Evolutionary conservation across 2,888 invertebrate genomes (phyloP), one percentile per base, ranked within the genome.

Genomic region (Mamestra brassicae): DNA sequence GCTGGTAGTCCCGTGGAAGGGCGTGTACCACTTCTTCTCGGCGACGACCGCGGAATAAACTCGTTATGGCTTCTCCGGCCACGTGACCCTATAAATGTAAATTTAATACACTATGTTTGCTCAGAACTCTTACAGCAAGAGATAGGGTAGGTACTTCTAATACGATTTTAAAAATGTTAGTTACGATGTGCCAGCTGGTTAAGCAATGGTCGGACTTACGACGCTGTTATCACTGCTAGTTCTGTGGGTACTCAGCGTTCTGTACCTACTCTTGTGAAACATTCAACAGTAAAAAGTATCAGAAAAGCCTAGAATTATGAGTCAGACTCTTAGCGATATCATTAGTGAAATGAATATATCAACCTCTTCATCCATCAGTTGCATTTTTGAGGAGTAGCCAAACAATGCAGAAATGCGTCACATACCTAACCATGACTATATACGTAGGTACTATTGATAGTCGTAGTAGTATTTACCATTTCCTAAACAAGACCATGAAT

Each of bases 41-140:
- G 0, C 92, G 90, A 0, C 90, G 90, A 4, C 95, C 85, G 75
- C 94, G 65, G n/a, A 96, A 95, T 85, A 96, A 10, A 72, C 95
- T 84, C 3, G 98, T 98, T 87, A 99, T 94, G 11, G 99, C 99
- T 92, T 98, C 98, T 57, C 99, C 99, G 34, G 99, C 97, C 47
- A 98, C 97, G 89, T 99, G 99, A 63, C 99, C 99, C 98, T 98
- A 88, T 11, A 76, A 83, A 75, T 15, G 42, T 10, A 65, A 61
- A 64, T 58, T 45, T 62, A 74, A 47, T 63, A 62, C 54, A 76
- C 38, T 52, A 38, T 38, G 4, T 36, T 55, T 78, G 50, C 34
- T 64, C 61, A 47, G 2, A 34, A 47, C 38, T n/a, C 3, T 45
- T 15, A 15, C 45, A 47, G 5, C 26, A 36, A 52, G 36, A 50